phyloP scores from a whole-genome alignment of 2,888 invertebrate genomes.

The Morpho achilles region DNA sequence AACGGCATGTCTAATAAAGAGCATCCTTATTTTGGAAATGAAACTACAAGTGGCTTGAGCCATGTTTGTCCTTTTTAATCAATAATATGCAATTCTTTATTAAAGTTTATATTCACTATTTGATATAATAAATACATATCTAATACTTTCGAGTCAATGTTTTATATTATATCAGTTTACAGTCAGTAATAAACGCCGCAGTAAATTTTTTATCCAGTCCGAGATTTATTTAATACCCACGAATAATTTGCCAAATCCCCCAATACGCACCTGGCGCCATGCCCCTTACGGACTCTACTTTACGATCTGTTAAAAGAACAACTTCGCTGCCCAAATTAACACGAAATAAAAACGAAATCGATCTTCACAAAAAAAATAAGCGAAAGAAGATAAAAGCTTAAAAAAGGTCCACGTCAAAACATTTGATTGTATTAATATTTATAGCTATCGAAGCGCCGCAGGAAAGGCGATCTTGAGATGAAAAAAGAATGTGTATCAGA shows the following conservation, averaged over 20 bases:
- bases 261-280: conserved; percentile 64
- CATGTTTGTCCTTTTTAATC: too few relatives aligned
- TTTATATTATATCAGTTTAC: too few relatives aligned
- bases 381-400: conserved; percentile 75
- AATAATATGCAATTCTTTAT: too few relatives aligned
- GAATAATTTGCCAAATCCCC: conserved; percentile 25
- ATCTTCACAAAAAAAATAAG: conserved; percentile 67
- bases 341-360: conserved; percentile 77
- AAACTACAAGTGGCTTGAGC: too few relatives aligned
- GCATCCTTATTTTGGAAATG: too few relatives aligned
- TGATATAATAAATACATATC: too few relatives aligned
- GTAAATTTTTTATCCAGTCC: neutral
- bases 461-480: conserved; percentile 59
- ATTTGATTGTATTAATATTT: conserved; percentile 80
- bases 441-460: conserved; percentile 71
- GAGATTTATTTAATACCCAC: conserved; percentile 14
- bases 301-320: conserved; percentile 80
- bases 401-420: conserved; percentile 79
- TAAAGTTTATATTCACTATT: too few relatives aligned
- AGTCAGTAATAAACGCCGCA: neutral
- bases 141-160: too few relatives aligned
- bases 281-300: conserved; percentile 54
- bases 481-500: conserved; percentile 75
- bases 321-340: conserved; percentile 79
- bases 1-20: too few relatives aligned